Percentiles rank a stretch among this genome's conserved stretches.
Evolutionary conservation across 2,888 invertebrate genomes (phyloP).

Genomic region (Trissoscelio sp.): DNA sequence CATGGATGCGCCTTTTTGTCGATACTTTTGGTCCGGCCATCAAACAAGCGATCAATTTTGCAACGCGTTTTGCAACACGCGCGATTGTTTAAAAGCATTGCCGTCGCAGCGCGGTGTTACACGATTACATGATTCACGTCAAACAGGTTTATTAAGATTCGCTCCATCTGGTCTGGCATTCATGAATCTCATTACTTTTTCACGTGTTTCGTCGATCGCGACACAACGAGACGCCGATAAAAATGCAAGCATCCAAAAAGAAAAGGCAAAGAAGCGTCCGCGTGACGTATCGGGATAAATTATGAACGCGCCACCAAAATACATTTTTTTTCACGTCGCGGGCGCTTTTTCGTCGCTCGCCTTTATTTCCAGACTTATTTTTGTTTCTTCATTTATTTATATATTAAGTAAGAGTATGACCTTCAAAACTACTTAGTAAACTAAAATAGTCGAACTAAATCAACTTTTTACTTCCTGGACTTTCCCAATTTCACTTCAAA

Average conservation of each 20-base stretch:
- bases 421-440: no score
- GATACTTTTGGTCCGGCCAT: constrained; percentile 11
- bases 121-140: constrained; percentile 25
- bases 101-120: not conserved
- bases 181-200: constrained; percentile 31
- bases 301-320: constrained; percentile 5
- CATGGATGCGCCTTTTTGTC: constrained; percentile 27
- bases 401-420: no score
- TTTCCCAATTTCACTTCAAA: no score
- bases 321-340: constrained; percentile 8
- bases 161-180: constrained; percentile 10
- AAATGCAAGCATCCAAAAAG: not conserved
- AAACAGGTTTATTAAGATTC: constrained; percentile 48
- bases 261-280: not conserved
- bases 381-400: constrained; percentile 37
- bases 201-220: constrained; percentile 19
- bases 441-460: no score
- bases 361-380: constrained; percentile 35
- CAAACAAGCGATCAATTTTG: constrained; percentile 33
- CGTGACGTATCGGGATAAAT: not conserved
- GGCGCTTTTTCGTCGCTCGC: constrained; percentile 8
- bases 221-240: not conserved
- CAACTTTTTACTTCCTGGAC: no score
- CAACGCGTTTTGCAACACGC: constrained; percentile 16
- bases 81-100: constrained; percentile 21